A percentile compares a stretch with the other conserved stretches of the same genome.
phyloP scores from a whole-genome alignment of 2,888 invertebrate genomes.

The Patella depressa region DNA sequence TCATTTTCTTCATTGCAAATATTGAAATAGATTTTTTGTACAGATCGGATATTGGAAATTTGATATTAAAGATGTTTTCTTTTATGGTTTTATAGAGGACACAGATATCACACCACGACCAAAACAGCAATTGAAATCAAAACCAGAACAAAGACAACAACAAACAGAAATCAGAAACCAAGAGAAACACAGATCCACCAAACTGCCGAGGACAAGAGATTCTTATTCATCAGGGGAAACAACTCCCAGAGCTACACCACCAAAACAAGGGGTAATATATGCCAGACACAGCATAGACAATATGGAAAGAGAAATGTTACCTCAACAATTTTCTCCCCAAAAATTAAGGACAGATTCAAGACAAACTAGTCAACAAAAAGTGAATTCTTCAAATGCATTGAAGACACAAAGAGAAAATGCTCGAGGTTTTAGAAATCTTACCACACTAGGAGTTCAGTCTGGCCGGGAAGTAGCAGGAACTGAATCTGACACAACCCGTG shows the following conservation, averaged over 20 bases:
- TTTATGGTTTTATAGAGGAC: slow-evolving; percentile 22
- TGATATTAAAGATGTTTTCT: neutral
- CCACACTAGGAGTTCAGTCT: neutral
- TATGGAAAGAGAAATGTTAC: neutral
- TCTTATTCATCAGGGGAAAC: slow-evolving; percentile 31
- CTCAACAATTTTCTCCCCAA: neutral
- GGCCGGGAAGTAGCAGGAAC: neutral
- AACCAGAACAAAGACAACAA: neutral
- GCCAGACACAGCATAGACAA: neutral
- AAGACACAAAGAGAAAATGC: slow-evolving; percentile 10
- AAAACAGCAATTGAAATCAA: slow-evolving; percentile 20
- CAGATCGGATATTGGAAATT: neutral
- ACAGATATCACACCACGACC: slow-evolving; percentile 34
- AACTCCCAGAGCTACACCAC: slow-evolving; percentile 36
- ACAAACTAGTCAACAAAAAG: neutral
- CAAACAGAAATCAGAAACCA: neutral
- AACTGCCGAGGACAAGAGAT: neutral
- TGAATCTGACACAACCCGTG: neutral
- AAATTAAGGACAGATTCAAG: neutral
- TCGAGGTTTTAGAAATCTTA: neutral
- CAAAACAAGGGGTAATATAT: neutral
- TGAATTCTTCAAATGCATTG: neutral
- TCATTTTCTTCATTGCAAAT: too few relatives aligned
- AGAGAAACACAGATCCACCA: neutral
- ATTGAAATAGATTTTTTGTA: too few relatives aligned